Conservation (phyloP, 2,797 vertebrate genomes). For the Lophotriccus pileatus region DNA sequence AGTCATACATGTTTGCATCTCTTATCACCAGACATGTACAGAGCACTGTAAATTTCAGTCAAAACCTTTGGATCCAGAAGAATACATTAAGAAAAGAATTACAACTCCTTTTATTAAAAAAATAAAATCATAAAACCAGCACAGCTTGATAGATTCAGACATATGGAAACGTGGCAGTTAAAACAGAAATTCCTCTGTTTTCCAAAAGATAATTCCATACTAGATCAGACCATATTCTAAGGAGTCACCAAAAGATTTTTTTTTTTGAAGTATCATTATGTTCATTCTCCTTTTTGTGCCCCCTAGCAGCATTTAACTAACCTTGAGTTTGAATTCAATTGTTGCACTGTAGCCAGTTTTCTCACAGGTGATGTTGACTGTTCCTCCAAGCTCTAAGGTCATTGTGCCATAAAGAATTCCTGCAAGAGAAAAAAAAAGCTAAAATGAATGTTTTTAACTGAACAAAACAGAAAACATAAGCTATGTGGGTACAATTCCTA, state of each 20-base stretch:
- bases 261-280: neutral
- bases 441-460: neutral
- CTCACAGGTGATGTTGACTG: slow-evolving; percentile 91
- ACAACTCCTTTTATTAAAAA: neutral
- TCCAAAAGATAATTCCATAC: neutral
- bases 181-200: neutral
- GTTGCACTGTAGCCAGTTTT: slow-evolving; percentile 96
- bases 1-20: neutral
- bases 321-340: slow-evolving; percentile 98
- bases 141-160: neutral
- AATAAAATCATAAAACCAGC: neutral
- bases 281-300: neutral
- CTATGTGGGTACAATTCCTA: neutral
- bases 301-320: slow-evolving; percentile 49
- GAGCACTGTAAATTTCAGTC: neutral
- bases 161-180: neutral
- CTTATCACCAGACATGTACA: neutral
- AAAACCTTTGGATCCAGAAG: neutral
- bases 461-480: neutral
- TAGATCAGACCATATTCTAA: neutral
- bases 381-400: slow-evolving; percentile 95
- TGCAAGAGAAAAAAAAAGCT: slow-evolving; percentile 39
- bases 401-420: slow-evolving; percentile 97
- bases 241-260: neutral
- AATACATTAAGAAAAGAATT: neutral